Evolutionary conservation across 2,113 vertebrate species (phyloP), one percentile per base, ranked within the genome.

Genomic region (Cardinalis cardinalis): DNA sequence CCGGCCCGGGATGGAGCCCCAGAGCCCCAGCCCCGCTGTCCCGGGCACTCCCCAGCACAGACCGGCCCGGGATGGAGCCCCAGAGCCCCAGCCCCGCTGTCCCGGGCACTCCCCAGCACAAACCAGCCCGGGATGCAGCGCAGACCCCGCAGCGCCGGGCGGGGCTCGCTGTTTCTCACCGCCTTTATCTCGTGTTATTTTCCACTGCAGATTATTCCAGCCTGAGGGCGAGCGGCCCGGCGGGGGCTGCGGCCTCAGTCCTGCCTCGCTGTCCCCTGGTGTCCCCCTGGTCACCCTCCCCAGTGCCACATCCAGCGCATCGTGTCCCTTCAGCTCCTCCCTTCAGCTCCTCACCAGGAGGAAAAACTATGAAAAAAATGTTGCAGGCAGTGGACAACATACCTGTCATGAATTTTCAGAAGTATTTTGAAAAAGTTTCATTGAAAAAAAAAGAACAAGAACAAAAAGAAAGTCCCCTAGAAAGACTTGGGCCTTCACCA

Each of bases 161-260:
- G 29, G 25, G 69, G 36, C 19, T 66, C 43, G 32, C 56, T 53
- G 29, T 6, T 46, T 52, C 77, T 65, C 84, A 73, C 6, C 3
- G 0, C 12, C 12, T 41, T 87, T 84, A 25, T 70, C 70, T 68
- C 11, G 0, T 32, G 44, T 8, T 41, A 3, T 72, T 89, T 84
- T 44, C 81, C 64, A 17, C 61, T 23, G 58, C 38, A 38, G 78
- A 46, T 78, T 34, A 63, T 63, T 66, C 40, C 88, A 11, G 43
- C 23, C 14, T 14, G 60, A 52, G 72, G n/a, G 34, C 0, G 6
- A 34, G 78, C 12, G 3, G 10, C 4, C 20, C 31, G 91, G 41
- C 2, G 1, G 64, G 49, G 46, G 55, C n/a, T 4, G 26, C 0
- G 1, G n/a, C 38, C 6, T 0, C 7, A 15, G 34, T 14, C 38